Base-by-base conservation (phyloP, 2,113 vertebrate species). In the Halcyon malimbica region DNA sequence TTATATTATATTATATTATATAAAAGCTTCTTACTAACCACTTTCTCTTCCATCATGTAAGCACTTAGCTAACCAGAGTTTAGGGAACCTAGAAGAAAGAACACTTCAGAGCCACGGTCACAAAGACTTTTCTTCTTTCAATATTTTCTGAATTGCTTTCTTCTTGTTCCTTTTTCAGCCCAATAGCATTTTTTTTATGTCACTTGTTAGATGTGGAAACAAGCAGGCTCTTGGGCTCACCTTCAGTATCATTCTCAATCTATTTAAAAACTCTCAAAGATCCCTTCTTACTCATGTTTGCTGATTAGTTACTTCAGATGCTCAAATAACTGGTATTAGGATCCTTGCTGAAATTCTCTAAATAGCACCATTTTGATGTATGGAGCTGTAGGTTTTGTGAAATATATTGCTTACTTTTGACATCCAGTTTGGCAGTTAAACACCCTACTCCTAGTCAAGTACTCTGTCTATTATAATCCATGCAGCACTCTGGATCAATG, bases 1-100 rank as follows among this genome's bases (percentile, higher is more conserved):
- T 76, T 85, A 86, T 87, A 90, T 86, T 91, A 68, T 90, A 82
- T 76, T 85, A 86, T 87, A 90, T 86, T 76, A 85, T 13, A 73
- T 79, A 69, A 91, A 90, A 83, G 82, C 79, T 78, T 92, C 79
- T 90, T 83, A 70, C 48, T 57, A 83, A 76, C 48, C n/a, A 73
- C 29, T 31, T 85, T 76, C 79, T 56, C 53, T 69, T 86, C n/a
- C 80, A 94, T 19, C 26, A 67, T 15, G 29, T 5, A 86, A 25
- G 23, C 68, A 74, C 44, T 74, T 50, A 83, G 42, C 56, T 77
- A 77, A 88, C n/a, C 33, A 67, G 46, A 86, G 92, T 65, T 88
- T 53, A 83, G 50, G 12, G 31, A 82, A 90, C 90, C 46, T 10
- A 41, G 42, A 79, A 74, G 84, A 37, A 33, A 75, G 6, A 80